phyloP scores from a whole-genome alignment of 2,797 vertebrate species.

The Sphaeramia orbicularis region DNA sequence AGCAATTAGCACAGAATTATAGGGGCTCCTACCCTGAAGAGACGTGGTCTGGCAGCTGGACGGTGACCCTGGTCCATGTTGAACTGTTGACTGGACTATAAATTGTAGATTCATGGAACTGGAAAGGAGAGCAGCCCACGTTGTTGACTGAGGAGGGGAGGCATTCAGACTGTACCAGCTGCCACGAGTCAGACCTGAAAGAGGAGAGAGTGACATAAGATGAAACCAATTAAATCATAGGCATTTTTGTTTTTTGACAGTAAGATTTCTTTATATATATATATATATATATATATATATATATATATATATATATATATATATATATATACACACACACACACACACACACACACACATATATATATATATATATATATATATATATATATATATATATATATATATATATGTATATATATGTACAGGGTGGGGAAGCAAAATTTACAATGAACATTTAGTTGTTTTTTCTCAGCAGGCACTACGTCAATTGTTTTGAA shows the following conservation, averaged over 20 bases:
- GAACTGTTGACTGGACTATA: conserved; percentile 98
- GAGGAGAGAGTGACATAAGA: conserved; percentile 1
- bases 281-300: no score
- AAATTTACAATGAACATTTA: no score
- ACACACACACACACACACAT: no score
- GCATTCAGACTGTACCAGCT: conserved; percentile 96
- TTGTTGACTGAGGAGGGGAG: conserved; percentile 97
- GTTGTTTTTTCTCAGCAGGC: no score
- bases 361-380: no score
- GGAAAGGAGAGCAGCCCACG: conserved; percentile 97
- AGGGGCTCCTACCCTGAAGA: conserved; percentile 90
- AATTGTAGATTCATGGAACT: conserved; percentile 97
- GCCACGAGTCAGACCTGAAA: conserved; percentile 94
- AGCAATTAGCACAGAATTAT: background rate
- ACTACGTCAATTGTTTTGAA: no score
- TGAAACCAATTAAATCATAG: background rate
- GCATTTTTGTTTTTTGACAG: background rate
- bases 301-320: no score
- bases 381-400: no score
- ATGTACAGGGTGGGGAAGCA: no score
- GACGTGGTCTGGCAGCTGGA: conserved; percentile 96
- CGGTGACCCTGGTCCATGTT: conserved; percentile 94
- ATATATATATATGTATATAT: no score
- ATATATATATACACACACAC: no score
- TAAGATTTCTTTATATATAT: no score